These are phyloP conservation scores for Myiopsitta monachus DNA, from an alignment of 2,113 vertebrate genomes.

Conservation along the genomic window DNA sequence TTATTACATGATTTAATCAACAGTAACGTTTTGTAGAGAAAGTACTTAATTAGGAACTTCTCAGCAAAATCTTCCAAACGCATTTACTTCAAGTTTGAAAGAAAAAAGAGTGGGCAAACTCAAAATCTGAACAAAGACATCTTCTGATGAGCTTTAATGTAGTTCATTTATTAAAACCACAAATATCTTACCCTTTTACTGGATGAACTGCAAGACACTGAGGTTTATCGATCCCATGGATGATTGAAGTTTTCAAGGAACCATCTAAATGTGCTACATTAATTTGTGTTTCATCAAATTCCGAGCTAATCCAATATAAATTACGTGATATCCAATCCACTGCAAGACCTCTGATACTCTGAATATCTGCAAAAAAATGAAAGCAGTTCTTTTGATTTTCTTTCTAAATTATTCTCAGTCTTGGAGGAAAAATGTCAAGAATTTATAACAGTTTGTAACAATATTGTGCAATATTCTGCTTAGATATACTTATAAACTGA, in stretches of 20 bases:
- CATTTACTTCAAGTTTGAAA: neutral
- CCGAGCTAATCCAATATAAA: conserved; percentile 98
- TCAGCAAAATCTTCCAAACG: neutral
- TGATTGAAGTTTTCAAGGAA: conserved; percentile 96
- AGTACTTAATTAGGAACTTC: neutral
- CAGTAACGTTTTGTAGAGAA: neutral
- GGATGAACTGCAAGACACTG: conserved; percentile 94
- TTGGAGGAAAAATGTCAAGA: neutral
- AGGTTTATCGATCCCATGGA: conserved; percentile 97
- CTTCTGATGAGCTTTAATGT: neutral
- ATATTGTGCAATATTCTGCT: conserved; percentile 25
- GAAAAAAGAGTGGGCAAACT: neutral
- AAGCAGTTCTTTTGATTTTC: conserved; percentile 17
- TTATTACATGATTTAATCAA: neutral
- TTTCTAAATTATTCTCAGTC: neutral
- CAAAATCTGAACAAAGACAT: neutral
- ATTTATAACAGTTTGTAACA: conserved; percentile 45
- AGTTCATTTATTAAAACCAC: conserved; percentile 1
- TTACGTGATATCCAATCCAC: conserved; percentile 98
- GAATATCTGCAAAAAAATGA: conserved; percentile 83
- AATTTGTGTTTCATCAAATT: conserved; percentile 98
- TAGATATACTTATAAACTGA: conserved; percentile 22
- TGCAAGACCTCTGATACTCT: conserved; percentile 92
- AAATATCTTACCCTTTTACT: conserved; percentile 88
- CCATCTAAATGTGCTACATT: conserved; percentile 95